Percentiles rank a stretch among this genome's conserved stretches.
These are phyloP conservation scores for Agrotis exclamationis DNA, from an alignment of 2,888 invertebrate genomes.

Conservation along the genomic window DNA sequence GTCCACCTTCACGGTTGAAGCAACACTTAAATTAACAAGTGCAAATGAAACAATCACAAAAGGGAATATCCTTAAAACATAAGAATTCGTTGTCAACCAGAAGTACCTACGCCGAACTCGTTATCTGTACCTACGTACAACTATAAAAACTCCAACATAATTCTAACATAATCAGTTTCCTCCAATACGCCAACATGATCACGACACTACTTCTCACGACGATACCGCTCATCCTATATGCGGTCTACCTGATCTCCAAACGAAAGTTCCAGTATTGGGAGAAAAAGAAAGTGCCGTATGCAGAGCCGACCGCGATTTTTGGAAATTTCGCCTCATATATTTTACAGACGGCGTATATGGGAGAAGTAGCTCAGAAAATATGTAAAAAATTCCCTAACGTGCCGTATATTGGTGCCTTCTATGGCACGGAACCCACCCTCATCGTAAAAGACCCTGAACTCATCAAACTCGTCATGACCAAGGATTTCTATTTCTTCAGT, in stretches of 20 bases:
- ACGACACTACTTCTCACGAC: constrained; percentile 15
- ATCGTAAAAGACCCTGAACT: constrained; percentile 78
- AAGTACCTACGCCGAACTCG: neutral
- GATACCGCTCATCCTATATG: constrained; percentile 36
- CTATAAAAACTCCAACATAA: constrained; percentile 25
- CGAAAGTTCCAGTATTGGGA: constrained; percentile 77
- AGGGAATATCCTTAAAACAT: constrained; percentile 7
- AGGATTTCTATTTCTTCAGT: constrained; percentile 82
- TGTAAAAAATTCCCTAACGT: constrained; percentile 74
- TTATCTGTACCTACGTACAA: constrained; percentile 21
- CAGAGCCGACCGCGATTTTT: constrained; percentile 72
- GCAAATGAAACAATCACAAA: neutral
- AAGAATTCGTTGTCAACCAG: constrained; percentile 21
- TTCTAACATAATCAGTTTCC: neutral
- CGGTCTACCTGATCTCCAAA: constrained; percentile 62
- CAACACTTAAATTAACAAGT: neutral
- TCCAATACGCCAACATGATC: constrained; percentile 40
- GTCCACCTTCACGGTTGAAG: neutral
- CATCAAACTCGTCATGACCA: constrained; percentile 76
- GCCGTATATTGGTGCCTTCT: constrained; percentile 79
- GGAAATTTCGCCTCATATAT: constrained; percentile 78
- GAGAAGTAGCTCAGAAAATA: constrained; percentile 68
- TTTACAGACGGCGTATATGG: constrained; percentile 67
- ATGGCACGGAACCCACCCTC: constrained; percentile 80
- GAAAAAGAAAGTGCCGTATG: constrained; percentile 71